Conservation (phyloP, 2,113 vertebrate genomes). For the Drymodes brunneopygia region DNA sequence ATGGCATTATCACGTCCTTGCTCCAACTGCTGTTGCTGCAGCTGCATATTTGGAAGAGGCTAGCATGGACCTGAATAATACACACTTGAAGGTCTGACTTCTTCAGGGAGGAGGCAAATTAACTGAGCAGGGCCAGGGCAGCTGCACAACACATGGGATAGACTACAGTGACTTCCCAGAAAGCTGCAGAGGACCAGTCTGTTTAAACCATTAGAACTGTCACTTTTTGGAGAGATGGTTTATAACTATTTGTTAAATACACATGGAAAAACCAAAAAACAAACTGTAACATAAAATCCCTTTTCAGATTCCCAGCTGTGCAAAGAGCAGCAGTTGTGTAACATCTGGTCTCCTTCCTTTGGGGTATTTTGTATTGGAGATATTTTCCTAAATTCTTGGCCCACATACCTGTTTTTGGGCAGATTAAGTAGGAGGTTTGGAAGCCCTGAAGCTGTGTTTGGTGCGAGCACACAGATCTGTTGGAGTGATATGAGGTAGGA, state of each 20-base stretch:
- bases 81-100: not conserved
- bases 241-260: not conserved
- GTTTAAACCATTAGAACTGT: not conserved
- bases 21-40: not conserved
- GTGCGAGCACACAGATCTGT: not conserved
- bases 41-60: not conserved
- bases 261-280: accelerated
- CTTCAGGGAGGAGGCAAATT: not conserved
- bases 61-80: not conserved
- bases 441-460: not conserved
- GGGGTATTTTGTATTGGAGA: not conserved
- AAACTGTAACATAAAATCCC: not conserved
- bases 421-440: not conserved
- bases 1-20: not conserved
- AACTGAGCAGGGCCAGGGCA: not conserved
- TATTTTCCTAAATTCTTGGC: not conserved
- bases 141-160: not conserved
- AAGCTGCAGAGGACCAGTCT: not conserved
- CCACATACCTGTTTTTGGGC: not conserved
- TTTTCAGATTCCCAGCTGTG: not conserved
- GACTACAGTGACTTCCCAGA: not conserved
- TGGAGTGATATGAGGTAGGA: not conserved
- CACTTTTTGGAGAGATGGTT: not conserved
- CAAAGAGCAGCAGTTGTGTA: not conserved
- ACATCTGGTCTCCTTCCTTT: not conserved